Percentiles rank a stretch among this genome's conserved stretches.
These are phyloP conservation scores for Teinopalpus imperialis DNA, from an alignment of 2,888 invertebrate genomes.

Conservation along the genomic window DNA sequence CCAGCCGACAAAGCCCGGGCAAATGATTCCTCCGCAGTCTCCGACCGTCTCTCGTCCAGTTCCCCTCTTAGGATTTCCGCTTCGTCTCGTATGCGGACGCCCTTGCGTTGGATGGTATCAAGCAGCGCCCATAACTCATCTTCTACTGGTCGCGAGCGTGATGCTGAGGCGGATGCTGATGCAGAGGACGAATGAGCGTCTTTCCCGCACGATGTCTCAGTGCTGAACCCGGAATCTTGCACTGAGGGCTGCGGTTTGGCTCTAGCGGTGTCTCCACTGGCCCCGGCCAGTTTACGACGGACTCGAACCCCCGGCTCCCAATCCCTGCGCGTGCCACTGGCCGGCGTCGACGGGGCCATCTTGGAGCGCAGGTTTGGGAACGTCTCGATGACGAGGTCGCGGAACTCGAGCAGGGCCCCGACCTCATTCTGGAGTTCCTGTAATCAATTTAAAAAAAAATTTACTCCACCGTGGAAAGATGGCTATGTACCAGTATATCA, in stretches of 20 bases:
- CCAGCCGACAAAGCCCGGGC: slow-evolving; percentile 67
- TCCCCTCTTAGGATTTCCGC: slow-evolving; percentile 83
- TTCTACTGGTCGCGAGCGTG: slow-evolving; percentile 81
- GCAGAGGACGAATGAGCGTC: slow-evolving; percentile 88
- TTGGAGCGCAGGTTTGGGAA: slow-evolving; percentile 95
- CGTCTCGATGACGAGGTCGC: slow-evolving; percentile 96
- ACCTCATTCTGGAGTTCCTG: slow-evolving; percentile 96
- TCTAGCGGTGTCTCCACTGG: slow-evolving; percentile 71
- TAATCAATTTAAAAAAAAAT: neutral
- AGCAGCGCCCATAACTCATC: slow-evolving; percentile 93
- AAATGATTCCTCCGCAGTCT: slow-evolving; percentile 85
- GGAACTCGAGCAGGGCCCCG: slow-evolving; percentile 94
- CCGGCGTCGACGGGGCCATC: slow-evolving; percentile 86
- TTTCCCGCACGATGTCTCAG: slow-evolving; percentile 92
- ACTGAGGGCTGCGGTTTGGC: slow-evolving; percentile 85
- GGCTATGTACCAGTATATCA: no score
- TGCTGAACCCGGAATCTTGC: slow-evolving; percentile 94
- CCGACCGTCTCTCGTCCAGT: slow-evolving; percentile 44
- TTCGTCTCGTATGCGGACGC: slow-evolving; percentile 85
- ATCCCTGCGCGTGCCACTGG: slow-evolving; percentile 81
- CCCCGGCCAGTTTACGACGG: slow-evolving; percentile 81
- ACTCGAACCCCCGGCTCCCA: slow-evolving; percentile 93
- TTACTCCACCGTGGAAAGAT: no score
- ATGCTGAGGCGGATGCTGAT: slow-evolving; percentile 79
- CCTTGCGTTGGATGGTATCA: slow-evolving; percentile 93